Evolutionary conservation across 1,140 invertebrate genomes (phyloP).

Genomic region (Heterodera carotae): DNA sequence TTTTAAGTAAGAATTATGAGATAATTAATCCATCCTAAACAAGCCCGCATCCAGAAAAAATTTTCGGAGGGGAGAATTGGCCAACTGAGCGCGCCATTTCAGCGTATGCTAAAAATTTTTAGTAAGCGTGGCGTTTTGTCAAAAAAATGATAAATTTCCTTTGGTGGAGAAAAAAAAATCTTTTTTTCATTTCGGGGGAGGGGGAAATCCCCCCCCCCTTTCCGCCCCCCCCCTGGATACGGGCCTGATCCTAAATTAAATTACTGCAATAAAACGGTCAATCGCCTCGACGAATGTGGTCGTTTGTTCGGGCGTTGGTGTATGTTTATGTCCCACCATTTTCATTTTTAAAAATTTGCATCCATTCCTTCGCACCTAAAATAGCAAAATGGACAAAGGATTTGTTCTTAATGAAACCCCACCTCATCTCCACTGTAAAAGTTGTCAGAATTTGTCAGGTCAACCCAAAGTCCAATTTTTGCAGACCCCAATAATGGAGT

Average conservation of each 20-base stretch:
- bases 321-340: conserved; percentile 64
- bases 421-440: conserved; percentile 84
- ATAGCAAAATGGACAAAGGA: conserved; percentile 29
- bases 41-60: too few species aligned
- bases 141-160: too few species aligned
- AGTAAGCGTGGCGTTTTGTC: too few species aligned
- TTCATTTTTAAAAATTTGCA: conserved; percentile 73
- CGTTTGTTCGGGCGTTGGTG: conserved; percentile 64
- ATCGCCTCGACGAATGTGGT: conserved; percentile 63
- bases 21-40: too few species aligned
- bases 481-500: conserved; percentile 19
- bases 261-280: conserved; percentile 54
- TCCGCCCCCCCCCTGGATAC: too few species aligned
- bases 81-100: too few species aligned
- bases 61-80: too few species aligned
- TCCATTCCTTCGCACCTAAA: conserved; percentile 71
- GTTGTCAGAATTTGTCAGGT: conserved; percentile 88
- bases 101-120: too few species aligned
- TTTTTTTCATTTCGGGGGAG: too few species aligned
- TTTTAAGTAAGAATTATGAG: conserved; percentile 4
- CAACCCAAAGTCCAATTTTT: conserved; percentile 85
- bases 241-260: too few species aligned
- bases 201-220: too few species aligned
- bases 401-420: conserved; percentile 80
- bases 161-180: too few species aligned